A percentile compares a stretch with the other conserved stretches of the same genome.
These are phyloP conservation scores for Epinephelus coioides DNA, from an alignment of 2,797 vertebrate genomes.

Conservation along the genomic window DNA sequence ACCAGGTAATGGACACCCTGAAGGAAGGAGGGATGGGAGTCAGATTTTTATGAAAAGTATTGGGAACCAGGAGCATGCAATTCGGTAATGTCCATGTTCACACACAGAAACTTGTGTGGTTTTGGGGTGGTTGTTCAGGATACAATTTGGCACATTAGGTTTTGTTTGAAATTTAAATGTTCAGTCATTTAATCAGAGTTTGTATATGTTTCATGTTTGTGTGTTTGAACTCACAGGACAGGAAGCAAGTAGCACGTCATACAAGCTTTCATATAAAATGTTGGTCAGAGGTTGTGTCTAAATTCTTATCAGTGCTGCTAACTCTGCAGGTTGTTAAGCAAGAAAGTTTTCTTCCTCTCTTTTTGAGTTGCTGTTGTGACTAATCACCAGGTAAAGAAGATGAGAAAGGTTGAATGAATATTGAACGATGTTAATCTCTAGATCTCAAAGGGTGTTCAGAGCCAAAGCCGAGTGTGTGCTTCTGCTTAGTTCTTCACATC, in stretches of 20 bases:
- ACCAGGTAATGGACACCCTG: slow-evolving; percentile 91
- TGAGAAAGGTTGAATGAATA: slow-evolving; percentile 3
- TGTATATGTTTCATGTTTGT: neutral
- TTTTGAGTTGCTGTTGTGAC: slow-evolving; percentile 9
- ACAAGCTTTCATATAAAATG: neutral
- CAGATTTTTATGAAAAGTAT: neutral
- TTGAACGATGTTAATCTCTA: neutral
- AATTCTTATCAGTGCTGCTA: neutral
- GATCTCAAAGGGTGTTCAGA: slow-evolving; percentile 12
- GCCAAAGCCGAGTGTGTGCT: neutral
- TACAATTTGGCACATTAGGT: neutral
- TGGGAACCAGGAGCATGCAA: neutral
- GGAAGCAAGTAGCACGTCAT: neutral
- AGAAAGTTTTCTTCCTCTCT: slow-evolving; percentile 12
- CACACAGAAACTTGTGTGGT: neutral
- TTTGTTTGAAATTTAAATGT: neutral
- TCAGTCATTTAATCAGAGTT: neutral
- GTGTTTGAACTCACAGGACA: neutral
- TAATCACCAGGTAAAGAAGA: neutral
- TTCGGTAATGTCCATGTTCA: neutral
- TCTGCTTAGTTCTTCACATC: slow-evolving; percentile 15
- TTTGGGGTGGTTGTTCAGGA: neutral
- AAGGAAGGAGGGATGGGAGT: neutral
- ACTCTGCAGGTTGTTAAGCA: neutral
- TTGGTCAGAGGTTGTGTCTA: neutral